Base-by-base conservation (phyloP, 1,140 invertebrate species). In the Nilaparvata lugens region DNA sequence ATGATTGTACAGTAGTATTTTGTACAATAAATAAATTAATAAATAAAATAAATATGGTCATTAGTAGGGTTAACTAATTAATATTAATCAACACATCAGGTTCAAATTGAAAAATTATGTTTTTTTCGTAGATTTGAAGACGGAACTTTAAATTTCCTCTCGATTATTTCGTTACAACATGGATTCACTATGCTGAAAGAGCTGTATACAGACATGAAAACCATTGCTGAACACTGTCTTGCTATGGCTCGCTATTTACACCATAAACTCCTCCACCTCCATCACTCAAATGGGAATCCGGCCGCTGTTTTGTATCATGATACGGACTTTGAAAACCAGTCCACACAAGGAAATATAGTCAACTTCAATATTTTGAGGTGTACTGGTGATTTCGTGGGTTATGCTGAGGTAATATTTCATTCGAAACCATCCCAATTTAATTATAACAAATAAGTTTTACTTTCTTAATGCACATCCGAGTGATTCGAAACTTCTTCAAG, bases 111-210 rank as follows among this genome's bases (percentile, higher is more conserved):
- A n/a, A n/a, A 40, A 40, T 6, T 56, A 14, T 57, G 19, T 40
- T 63, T 63, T 64, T 75, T 70, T 74, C 77, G 2, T 71, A 94
- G 92, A 68, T 95, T 95, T 78, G 94, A 98, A 79, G 93, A 97
- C 81, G 95, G 95, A 11, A 97, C 95, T 0, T 58, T 93, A 38
- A 79, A 92, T 40, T 98, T 92, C 75, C 74, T 96, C 18, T 87
- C 90, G 14, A 93, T 98, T 65, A 74, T 89, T 13, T 78, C 88
- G 1, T 70, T 98, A 2, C 81, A 84, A 63, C 82, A 91, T 76
- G 93, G 93, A 38, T 89, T 96, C 67, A 83, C 90, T 58, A 76
- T 79, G 62, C 62, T 93, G 60, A 65, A 81, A 58, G 72, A 73
- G 60, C 62, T 87, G n/a, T 71, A 78, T 70, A 78, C 86, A 65